A percentile compares a stretch with the other conserved stretches of the same genome.
Evolutionary conservation across 92 coral and sea anemone species (phyloP).

Genomic region (Blastomussa wellsi): DNA sequence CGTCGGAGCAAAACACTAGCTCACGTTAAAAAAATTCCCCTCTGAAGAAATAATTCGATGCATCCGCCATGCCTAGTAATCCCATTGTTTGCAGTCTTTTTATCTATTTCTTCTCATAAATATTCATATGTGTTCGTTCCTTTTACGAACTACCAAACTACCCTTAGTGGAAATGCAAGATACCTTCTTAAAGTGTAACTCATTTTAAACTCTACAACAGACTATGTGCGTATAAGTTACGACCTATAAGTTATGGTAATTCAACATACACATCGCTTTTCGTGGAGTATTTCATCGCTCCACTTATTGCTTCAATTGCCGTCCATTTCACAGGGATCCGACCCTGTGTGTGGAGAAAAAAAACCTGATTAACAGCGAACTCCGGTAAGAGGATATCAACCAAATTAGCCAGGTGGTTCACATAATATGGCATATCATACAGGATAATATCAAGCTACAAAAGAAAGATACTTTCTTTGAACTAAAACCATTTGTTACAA

Average conservation of each 20-base stretch:
- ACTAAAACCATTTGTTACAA: background rate
- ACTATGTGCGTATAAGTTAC: too few species aligned
- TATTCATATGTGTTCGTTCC: background rate
- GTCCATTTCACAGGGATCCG: slow-evolving; percentile 47
- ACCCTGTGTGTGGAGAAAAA: slow-evolving; percentile 26
- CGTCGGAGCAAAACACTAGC: too few species aligned
- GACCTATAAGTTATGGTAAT: background rate
- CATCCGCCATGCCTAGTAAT: too few species aligned
- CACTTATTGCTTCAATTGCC: slow-evolving; percentile 42
- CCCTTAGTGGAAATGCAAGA: background rate
- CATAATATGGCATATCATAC: background rate
- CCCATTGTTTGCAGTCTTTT: too few species aligned
- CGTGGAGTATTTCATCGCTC: slow-evolving; percentile 23
- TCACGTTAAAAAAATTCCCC: too few species aligned
- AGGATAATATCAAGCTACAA: background rate
- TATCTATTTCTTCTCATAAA: too few species aligned
- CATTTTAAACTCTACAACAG: too few species aligned
- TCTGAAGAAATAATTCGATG: too few species aligned
- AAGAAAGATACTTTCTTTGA: background rate
- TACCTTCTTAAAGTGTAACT: too few species aligned
- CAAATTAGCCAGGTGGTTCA: background rate
- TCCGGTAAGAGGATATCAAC: background rate
- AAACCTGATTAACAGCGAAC: background rate
- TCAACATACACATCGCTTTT: slow-evolving; percentile 42
- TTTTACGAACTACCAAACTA: background rate